Evolutionary conservation across 2,797 vertebrate genomes (phyloP).

Genomic region (Oceanodroma leucorhoa): DNA sequence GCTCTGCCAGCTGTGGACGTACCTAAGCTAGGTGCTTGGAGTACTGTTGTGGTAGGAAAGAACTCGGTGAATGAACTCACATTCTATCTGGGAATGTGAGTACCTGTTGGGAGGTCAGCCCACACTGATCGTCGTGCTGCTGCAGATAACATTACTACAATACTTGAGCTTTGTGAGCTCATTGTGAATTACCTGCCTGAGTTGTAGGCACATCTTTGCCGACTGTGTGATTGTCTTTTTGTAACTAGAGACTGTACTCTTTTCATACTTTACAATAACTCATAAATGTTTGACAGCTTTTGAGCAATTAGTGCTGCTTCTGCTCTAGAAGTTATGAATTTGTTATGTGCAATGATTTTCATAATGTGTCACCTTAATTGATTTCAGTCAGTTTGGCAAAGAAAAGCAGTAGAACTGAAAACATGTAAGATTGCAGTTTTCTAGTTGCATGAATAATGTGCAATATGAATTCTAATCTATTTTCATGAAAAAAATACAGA

Average conservation of each 20-base stretch:
- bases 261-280: slow-evolving; percentile 27
- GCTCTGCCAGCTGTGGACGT: background rate
- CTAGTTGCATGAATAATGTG: slow-evolving; percentile 38
- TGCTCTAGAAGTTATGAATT: slow-evolving; percentile 50
- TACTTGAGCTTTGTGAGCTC: background rate
- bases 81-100: background rate
- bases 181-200: background rate
- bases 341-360: slow-evolving; percentile 51
- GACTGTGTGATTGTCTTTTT: background rate
- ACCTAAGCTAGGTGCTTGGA: background rate
- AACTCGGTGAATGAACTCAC: background rate
- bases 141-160: background rate
- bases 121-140: background rate
- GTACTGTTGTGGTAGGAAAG: background rate
- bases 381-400: slow-evolving; percentile 43
- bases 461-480: background rate
- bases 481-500: background rate
- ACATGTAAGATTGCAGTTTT: slow-evolving; percentile 21
- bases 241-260: background rate
- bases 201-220: background rate
- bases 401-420: slow-evolving; percentile 34
- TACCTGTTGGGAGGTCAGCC: background rate
- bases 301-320: slow-evolving; percentile 58
- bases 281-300: slow-evolving; percentile 56
- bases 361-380: slow-evolving; percentile 54